A percentile compares a stretch with the other conserved stretches of the same genome.
Conservation (phyloP, 2,797 vertebrate genomes). For the Leucoraja ocellata region DNA sequence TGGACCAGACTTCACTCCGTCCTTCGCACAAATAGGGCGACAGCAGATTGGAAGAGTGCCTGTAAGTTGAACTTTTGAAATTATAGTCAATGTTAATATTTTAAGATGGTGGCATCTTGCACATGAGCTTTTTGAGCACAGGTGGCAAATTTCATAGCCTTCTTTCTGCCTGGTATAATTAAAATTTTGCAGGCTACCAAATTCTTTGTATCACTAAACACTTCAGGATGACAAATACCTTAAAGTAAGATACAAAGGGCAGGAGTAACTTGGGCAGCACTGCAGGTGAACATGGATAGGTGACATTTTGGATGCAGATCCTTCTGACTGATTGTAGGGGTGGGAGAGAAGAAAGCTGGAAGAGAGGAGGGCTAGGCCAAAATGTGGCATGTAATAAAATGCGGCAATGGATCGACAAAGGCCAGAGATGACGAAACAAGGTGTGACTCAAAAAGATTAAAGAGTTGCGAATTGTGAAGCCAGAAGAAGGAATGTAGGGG, state of each 20-base stretch:
- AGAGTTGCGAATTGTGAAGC: no score
- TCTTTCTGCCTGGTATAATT: neutral
- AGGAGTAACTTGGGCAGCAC: no score
- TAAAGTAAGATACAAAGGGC: neutral
- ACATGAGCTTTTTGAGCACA: neutral
- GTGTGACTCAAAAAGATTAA: no score
- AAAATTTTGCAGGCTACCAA: neutral
- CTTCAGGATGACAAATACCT: neutral
- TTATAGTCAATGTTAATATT: neutral
- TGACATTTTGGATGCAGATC: no score
- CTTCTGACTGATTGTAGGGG: no score
- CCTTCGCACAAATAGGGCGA: constrained; percentile 82
- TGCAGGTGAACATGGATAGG: no score
- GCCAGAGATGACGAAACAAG: no score
- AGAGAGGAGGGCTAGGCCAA: no score
- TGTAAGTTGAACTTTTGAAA: constrained; percentile 55
- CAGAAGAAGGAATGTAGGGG: no score
- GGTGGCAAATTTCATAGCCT: neutral
- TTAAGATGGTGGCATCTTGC: neutral
- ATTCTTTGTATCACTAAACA: neutral
- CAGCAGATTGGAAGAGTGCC: constrained; percentile 77
- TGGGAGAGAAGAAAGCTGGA: no score
- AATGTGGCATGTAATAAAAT: no score
- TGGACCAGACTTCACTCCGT: constrained; percentile 89
- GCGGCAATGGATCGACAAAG: no score